A percentile compares a stretch with the other conserved stretches of the same genome.
Conservation (phyloP, 2,888 invertebrate species). For the Catocala fraxini region DNA sequence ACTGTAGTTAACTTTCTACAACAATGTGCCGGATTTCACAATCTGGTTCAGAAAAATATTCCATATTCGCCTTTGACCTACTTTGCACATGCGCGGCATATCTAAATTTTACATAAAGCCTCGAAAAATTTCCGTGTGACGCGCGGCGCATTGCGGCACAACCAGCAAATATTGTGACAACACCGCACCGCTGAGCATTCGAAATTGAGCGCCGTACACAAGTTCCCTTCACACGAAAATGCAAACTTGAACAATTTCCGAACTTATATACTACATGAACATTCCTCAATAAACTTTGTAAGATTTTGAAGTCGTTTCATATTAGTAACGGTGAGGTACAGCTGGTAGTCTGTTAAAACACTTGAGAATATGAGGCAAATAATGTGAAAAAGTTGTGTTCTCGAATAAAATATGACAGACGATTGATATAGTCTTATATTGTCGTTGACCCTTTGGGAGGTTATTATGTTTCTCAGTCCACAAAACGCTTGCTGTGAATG, state of each 20-base stretch:
- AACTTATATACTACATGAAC: slow-evolving; percentile 43
- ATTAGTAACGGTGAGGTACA: too few species aligned
- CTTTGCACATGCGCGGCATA: slow-evolving; percentile 52
- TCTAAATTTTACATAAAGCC: slow-evolving; percentile 57
- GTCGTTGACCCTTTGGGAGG: too few species aligned
- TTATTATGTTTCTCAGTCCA: too few species aligned
- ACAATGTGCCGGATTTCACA: slow-evolving; percentile 47
- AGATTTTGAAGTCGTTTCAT: slow-evolving; percentile 43
- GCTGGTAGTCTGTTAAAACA: too few species aligned
- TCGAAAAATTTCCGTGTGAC: slow-evolving; percentile 62
- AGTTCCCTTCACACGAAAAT: slow-evolving; percentile 32
- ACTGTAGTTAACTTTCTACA: slow-evolving; percentile 45
- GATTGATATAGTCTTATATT: too few species aligned
- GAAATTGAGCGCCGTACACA: slow-evolving; percentile 47
- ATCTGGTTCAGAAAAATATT: slow-evolving; percentile 46
- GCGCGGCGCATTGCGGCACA: slow-evolving; percentile 62
- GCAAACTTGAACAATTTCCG: slow-evolving; percentile 49
- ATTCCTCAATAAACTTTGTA: slow-evolving; percentile 48
- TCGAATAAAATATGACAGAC: too few species aligned
- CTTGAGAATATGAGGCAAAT: too few species aligned
- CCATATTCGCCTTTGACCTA: slow-evolving; percentile 50
- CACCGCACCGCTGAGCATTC: slow-evolving; percentile 45
- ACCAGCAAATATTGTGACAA: slow-evolving; percentile 62
- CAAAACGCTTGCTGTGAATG: too few species aligned
- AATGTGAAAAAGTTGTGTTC: too few species aligned